Evolutionary conservation across 2,113 vertebrate species (phyloP).

Genomic region (Rhinolophus ferrumequinum): DNA sequence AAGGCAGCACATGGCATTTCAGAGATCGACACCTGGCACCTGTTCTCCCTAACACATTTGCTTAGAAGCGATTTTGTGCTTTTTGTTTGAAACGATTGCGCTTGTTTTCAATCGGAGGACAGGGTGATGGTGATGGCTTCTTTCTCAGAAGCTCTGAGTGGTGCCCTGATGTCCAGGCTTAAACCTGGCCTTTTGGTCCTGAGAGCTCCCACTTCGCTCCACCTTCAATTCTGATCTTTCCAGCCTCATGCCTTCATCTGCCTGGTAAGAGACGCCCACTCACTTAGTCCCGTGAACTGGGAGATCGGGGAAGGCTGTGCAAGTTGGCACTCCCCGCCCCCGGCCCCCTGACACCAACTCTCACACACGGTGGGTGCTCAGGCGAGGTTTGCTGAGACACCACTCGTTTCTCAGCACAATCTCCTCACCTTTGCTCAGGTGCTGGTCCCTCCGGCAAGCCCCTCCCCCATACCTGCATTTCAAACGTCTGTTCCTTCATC

Average conservation of each 20-base stretch:
- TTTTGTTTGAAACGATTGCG: background rate
- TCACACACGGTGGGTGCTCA: rapidly evolving
- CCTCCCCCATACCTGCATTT: background rate
- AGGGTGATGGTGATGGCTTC: rapidly evolving
- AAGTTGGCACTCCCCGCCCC: background rate
- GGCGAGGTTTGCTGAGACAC: background rate
- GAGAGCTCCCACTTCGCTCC: rapidly evolving
- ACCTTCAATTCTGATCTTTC: background rate
- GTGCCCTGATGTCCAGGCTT: rapidly evolving
- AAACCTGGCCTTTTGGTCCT: background rate
- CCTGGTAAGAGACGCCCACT: rapidly evolving
- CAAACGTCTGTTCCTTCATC: background rate
- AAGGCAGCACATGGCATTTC: background rate
- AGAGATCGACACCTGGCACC: rapidly evolving
- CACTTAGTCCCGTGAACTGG: background rate
- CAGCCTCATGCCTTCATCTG: background rate
- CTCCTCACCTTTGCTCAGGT: background rate
- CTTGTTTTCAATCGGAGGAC: background rate
- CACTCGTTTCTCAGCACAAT: background rate
- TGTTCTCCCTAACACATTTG: rapidly evolving
- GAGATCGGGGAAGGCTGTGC: background rate
- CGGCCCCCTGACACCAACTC: rapidly evolving
- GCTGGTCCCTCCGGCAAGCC: background rate
- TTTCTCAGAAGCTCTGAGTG: background rate
- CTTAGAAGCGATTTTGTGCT: background rate